A percentile compares a stretch with the other conserved stretches of the same genome.
phyloP scores from a whole-genome alignment of 2,888 invertebrate species.

The Dichetophora obliterata region DNA sequence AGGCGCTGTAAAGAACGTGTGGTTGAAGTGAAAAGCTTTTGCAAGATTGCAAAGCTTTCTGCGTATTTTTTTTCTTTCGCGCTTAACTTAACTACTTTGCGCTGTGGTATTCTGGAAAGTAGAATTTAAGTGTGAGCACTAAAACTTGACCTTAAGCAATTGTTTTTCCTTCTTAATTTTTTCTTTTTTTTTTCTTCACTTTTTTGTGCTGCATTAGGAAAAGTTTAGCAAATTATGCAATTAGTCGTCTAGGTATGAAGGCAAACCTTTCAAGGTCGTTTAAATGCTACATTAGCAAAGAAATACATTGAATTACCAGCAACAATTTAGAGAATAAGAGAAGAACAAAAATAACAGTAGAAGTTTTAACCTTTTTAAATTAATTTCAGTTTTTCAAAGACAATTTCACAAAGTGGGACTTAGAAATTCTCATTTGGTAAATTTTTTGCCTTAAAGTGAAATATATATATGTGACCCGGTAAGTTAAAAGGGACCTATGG shows the following conservation, averaged over 20 bases:
- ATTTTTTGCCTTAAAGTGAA: too few relatives aligned
- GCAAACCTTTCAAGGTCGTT: background rate
- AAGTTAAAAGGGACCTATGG: too few relatives aligned
- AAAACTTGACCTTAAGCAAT: background rate
- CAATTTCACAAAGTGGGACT: too few relatives aligned
- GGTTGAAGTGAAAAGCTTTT: background rate
- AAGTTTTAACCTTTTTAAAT: too few relatives aligned
- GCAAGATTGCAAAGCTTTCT: background rate
- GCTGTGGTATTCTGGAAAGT: background rate
- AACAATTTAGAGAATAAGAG: too few relatives aligned
- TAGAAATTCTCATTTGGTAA: too few relatives aligned
- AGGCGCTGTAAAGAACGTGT: background rate
- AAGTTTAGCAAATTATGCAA: conserved; percentile 5
- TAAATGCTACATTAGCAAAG: too few relatives aligned
- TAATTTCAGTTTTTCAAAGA: too few relatives aligned
- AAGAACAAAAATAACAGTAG: too few relatives aligned
- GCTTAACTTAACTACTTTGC: background rate
- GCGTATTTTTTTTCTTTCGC: background rate
- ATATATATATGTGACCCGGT: too few relatives aligned
- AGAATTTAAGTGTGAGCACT: background rate
- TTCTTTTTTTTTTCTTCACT: background rate
- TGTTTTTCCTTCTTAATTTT: too few relatives aligned
- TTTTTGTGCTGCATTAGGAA: background rate
- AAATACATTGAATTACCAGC: too few relatives aligned
- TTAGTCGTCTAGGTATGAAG: background rate